Evolutionary conservation across 1,140 invertebrate genomes (phyloP), one percentile per base, ranked within the genome.

Genomic region (Listronotus oregonensis): DNA sequence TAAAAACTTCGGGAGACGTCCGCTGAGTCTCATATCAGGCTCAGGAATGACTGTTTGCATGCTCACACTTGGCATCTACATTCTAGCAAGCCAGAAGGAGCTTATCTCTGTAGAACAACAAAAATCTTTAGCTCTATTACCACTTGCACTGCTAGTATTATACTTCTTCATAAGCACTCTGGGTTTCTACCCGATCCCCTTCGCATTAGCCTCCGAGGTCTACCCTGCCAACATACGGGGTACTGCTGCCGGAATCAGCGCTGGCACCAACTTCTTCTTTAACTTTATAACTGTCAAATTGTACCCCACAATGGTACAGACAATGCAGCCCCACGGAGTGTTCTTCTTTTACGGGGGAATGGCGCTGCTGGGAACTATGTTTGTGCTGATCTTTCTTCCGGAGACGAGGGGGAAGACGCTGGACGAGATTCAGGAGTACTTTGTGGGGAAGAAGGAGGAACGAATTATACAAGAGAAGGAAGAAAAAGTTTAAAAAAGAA

Each of bases 321-420:
- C 62, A 1, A 79, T 93, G 63, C 86, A 86, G 3, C 80, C 83
- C 49, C 79, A 83, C 31, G 87, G 84, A 0, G 85, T 86, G 0
- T 95, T 93, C 73, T 85, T 85, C 57, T 83, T 92, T 61, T 95
- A 90, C 77, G 85, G 86, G 0, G 74, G 79, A 0, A 75, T 92
- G 34, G 86, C 90, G 0, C 69, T 90, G 0, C 4, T 89, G 0
- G 90, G 89, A 0, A 83, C 87, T 0, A 54, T 93, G 1, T 90
- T 92, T 70, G 81, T 92, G 0, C 75, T 83, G 3, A 76, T 87
- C 7, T 84, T 85, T 12, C 75, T 95, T 5, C 93, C 93, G 0
- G 93, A 96, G 78, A 96, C 93, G 0, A 90, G 88, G 66, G 89
- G 91, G 0, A 90, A 89, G 68, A 86, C 85, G 0, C 78, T 94